phyloP scores from a whole-genome alignment of 2,888 invertebrate species.

The Cerastis leucographa region DNA sequence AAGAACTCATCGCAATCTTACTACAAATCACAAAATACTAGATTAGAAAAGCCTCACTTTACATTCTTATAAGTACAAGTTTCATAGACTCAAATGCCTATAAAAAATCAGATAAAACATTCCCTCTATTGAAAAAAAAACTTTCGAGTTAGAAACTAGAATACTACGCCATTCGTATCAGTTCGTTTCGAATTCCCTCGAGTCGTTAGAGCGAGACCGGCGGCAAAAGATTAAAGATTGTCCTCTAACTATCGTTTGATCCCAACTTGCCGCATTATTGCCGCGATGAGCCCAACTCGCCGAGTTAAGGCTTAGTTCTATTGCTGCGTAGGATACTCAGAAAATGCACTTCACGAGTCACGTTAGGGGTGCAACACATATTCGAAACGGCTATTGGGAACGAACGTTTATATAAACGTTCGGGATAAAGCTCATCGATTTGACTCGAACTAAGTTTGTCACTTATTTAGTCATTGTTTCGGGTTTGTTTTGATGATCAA shows the following conservation, averaged over 20 bases:
- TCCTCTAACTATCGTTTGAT: slow-evolving; percentile 61
- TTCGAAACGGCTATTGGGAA: too few species aligned
- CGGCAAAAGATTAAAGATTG: slow-evolving; percentile 55
- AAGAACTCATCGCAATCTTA: background rate
- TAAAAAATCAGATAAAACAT: background rate
- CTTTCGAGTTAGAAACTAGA: background rate
- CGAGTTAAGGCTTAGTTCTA: background rate
- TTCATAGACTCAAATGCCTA: background rate
- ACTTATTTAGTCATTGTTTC: background rate
- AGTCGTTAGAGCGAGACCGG: slow-evolving; percentile 34
- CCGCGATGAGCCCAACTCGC: slow-evolving; percentile 36
- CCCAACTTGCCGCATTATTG: slow-evolving; percentile 55
- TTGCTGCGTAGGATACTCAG: background rate
- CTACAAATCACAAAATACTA: background rate
- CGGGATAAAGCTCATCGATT: background rate
- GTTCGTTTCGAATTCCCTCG: slow-evolving; percentile 48
- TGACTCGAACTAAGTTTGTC: background rate
- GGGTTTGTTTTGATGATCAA: background rate
- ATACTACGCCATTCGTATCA: slow-evolving; percentile 1
- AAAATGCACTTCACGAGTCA: background rate
- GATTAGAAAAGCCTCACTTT: background rate
- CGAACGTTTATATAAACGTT: background rate
- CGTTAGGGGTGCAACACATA: background rate
- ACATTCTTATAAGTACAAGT: too few species aligned
- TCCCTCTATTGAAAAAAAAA: background rate